Evolutionary conservation across 2,113 vertebrate species (phyloP).

Genomic region (Micronycteris hirsuta): DNA sequence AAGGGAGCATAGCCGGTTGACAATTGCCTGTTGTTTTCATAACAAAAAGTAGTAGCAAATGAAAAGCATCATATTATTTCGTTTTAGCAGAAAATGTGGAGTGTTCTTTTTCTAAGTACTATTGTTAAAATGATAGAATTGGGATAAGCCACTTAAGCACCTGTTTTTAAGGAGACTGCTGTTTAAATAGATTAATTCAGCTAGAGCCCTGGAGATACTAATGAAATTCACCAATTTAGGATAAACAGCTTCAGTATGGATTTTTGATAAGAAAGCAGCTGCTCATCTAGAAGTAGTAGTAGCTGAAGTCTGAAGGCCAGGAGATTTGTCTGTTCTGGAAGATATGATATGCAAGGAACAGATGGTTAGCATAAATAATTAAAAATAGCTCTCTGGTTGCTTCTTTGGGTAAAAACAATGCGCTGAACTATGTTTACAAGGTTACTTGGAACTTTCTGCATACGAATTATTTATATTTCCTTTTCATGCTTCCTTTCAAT

Average conservation of each 20-base stretch:
- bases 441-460: constrained; percentile 44
- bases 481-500: background rate
- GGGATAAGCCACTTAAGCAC: constrained; percentile 51
- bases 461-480: background rate
- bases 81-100: background rate
- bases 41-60: background rate
- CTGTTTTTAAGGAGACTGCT: constrained; percentile 51
- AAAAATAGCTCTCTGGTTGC: constrained; percentile 59
- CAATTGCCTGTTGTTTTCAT: background rate
- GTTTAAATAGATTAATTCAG: constrained; percentile 57
- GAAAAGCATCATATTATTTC: background rate
- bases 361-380: constrained; percentile 78
- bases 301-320: constrained; percentile 70
- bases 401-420: constrained; percentile 66
- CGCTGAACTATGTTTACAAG: constrained; percentile 52
- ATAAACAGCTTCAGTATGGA: constrained; percentile 67
- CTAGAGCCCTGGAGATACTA: constrained; percentile 61
- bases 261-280: constrained; percentile 79
- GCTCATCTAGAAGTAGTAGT: constrained; percentile 69
- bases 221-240: constrained; percentile 74
- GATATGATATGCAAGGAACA: constrained; percentile 71
- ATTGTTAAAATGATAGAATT: background rate
- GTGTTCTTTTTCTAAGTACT: background rate
- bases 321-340: constrained; percentile 60
- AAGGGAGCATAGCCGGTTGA: background rate